Evolutionary conservation across 2,888 invertebrate genomes (phyloP).

Genomic region (Melitaea athalia): DNA sequence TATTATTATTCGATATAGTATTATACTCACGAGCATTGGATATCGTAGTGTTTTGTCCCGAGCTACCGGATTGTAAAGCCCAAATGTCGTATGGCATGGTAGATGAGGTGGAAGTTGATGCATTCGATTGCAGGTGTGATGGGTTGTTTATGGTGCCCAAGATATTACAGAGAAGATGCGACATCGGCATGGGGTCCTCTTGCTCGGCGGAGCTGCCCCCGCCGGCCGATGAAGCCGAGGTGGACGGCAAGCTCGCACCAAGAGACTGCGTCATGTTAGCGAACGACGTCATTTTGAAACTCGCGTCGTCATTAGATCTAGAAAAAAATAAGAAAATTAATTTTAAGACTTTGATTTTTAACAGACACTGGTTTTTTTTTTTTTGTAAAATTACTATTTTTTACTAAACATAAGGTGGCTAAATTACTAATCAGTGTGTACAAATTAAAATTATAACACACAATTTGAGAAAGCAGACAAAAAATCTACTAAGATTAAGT

Average conservation of each 20-base stretch:
- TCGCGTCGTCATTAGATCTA: conserved; percentile 69
- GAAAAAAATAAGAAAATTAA: conserved; percentile 59
- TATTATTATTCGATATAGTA: conserved; percentile 60
- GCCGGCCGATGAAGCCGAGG: conserved; percentile 55
- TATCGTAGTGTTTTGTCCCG: conserved; percentile 61
- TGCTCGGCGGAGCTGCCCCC: conserved; percentile 53
- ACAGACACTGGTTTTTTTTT: too few relatives aligned
- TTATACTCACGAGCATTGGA: conserved; percentile 66
- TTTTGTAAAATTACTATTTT: too few relatives aligned
- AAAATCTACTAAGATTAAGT: too few relatives aligned
- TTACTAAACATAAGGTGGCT: too few relatives aligned
- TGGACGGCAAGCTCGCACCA: conserved; percentile 62
- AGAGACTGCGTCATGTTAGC: conserved; percentile 71
- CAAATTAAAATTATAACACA: too few relatives aligned
- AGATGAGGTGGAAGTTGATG: conserved; percentile 65
- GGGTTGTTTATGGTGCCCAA: conserved; percentile 80
- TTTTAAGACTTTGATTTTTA: not conserved
- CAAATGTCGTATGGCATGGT: conserved; percentile 73
- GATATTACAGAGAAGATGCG: conserved; percentile 78
- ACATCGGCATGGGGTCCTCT: conserved; percentile 67
- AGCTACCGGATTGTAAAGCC: conserved; percentile 65
- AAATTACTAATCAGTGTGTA: not conserved
- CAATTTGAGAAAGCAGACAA: too few relatives aligned
- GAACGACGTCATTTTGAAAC: conserved; percentile 68
- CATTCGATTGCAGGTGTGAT: conserved; percentile 55